Percentiles rank a stretch among this genome's conserved stretches.
Conservation (phyloP, 2,888 invertebrate genomes). For the Volucella zonaria region DNA sequence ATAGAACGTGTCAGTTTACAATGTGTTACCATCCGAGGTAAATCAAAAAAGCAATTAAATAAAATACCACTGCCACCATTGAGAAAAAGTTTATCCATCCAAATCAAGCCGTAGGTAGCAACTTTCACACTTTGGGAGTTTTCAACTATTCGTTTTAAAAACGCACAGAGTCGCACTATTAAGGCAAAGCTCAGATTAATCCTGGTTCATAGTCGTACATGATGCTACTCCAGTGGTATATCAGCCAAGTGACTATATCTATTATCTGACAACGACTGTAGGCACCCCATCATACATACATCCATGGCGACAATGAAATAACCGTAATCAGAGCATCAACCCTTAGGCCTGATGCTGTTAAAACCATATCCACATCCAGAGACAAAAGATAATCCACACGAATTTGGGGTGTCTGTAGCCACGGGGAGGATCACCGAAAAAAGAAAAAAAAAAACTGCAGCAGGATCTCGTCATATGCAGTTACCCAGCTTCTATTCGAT, state of each 20-base stretch:
- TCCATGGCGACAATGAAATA: constrained; percentile 7
- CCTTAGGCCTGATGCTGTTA: constrained; percentile 29
- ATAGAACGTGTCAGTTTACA: too few relatives aligned
- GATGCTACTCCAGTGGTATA: too few relatives aligned
- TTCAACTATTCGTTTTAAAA: too few relatives aligned
- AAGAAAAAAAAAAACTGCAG: constrained; percentile 45
- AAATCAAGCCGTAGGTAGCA: too few relatives aligned
- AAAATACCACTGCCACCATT: too few relatives aligned
- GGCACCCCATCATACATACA: constrained; percentile 1
- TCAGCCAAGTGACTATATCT: background rate
- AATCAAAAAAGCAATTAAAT: too few relatives aligned
- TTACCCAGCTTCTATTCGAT: constrained; percentile 52
- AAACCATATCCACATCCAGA: constrained; percentile 9
- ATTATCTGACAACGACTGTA: constrained; percentile 43
- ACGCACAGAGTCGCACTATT: too few relatives aligned
- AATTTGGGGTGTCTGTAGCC: constrained; percentile 62
- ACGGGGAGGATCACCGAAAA: constrained; percentile 31
- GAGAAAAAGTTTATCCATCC: too few relatives aligned
- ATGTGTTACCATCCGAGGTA: too few relatives aligned
- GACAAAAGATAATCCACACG: constrained; percentile 26
- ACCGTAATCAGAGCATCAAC: constrained; percentile 47
- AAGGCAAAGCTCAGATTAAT: too few relatives aligned
- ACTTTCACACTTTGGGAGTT: too few relatives aligned
- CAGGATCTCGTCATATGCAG: constrained; percentile 55
- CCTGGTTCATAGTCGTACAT: too few relatives aligned